Base-by-base conservation (phyloP, 2,888 invertebrate genomes). In the Erebia aethiops region DNA sequence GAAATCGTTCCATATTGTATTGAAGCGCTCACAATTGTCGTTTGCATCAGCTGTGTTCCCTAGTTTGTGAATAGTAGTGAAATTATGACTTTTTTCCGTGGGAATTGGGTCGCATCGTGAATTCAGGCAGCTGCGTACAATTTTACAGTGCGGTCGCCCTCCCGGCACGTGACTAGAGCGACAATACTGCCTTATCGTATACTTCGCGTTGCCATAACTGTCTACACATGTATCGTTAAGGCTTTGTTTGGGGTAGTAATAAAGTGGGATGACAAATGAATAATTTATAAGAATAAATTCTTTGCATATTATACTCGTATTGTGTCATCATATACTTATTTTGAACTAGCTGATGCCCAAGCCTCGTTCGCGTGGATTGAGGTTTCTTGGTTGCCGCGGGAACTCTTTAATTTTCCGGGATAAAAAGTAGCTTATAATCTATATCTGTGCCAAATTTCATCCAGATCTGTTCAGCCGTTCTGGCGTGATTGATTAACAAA, bases 51-150 rank as follows among this genome's bases (percentile, higher is more conserved):
- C 69, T 72, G 75, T 73, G 54, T 35, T 69, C 63, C 61, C 68
- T 67, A 70, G 68, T 72, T 72, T 67, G 70, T 75, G 70, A 71
- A 74, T 69, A 74, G 71, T 67, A 71, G 71, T 74, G 69, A 77
- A 79, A 80, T 78, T 82, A 76, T 80, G 76, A 77, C 78, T 81
- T 80, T 80, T 62, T 83, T 82, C 71, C 76, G 75, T 77, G 74
- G 75, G 80, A 86, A 85, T 83, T 83, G 81, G 83, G 82, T 81
- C 81, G 80, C 79, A 78, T 81, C 78, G 78, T 78, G 77, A 78
- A 79, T 79, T 78, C 79, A 80, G 78, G 78, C 83, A 86, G 87
- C 85, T 88, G 87, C 84, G 88, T 89, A 83, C 82, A 86, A 85
- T 89, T 89, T 89, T 86, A 88, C 84, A 84, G 78, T 80, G 81